Evolutionary conservation across 53 echinoderm and acorn worm species (phyloP), one percentile per base, ranked within the genome.

Genomic region (Holothuria leucospilota): DNA sequence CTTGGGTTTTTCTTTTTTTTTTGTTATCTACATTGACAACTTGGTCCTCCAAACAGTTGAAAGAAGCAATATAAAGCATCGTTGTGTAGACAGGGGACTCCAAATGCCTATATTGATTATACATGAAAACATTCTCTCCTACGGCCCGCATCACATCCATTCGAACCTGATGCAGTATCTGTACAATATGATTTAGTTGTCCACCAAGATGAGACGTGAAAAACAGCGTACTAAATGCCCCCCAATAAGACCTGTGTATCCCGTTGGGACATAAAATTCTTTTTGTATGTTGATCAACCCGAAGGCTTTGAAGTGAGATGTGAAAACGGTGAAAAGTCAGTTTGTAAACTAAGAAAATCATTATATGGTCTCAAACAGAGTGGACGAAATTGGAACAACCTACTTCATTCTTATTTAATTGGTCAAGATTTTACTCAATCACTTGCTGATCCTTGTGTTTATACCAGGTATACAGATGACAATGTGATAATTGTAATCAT

Each of bases 361-460:
- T 20, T 90, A 13, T 90, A 90, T 68, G 86, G 90, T 61, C 78
- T 90, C 20, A 90, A 90, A 66, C 90, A 90, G 58, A 77, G 78
- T 82, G 90, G 90, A 27, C 58, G 79, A 29, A 85, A 24, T 20
- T 85, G 90, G 77, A 77, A 85, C 20, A 58, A 62, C 14, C 21
- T 89, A 67, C 20, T 85, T 5, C 79, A 89, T 39, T 61, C 62
- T 4, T 72, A 85, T 39, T 66, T 89, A 26, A 46, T 16, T 63
- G 63, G 29, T 62, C 39, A 85, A 25, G 77, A 78, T 21, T 89
- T 85, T 51, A 29, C 56, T 62, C 77, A 67, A 59, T 80, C 80
- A 53, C 80, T 74, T 16, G 74, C 41, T 2, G 74, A 74, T 40
- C 41, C 74, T n/a, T 74, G 20, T 41, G 74, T 74, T 39, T 74